Evolutionary conservation across 2,797 vertebrate genomes (phyloP).

Genomic region (Sebastes vulpes): DNA sequence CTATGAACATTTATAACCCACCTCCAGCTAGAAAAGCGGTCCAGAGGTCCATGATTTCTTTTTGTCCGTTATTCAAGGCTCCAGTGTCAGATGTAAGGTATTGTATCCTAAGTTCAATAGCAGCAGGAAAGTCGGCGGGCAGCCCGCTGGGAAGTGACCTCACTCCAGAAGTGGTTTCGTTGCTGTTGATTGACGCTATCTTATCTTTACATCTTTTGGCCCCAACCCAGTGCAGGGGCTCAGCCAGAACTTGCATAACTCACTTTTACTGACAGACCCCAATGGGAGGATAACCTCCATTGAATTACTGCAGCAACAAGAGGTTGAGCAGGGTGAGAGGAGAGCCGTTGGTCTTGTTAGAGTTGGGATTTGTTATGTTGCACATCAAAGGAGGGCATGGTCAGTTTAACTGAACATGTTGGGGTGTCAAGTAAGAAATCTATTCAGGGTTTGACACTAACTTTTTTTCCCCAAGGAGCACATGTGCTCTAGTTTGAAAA

Average conservation of each 20-base stretch:
- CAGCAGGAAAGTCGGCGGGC: conserved; percentile 32
- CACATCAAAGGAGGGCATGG: conserved; percentile 1
- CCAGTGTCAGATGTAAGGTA: conserved; percentile 32
- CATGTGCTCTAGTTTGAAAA: neutral
- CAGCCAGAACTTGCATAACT: conserved; percentile 57
- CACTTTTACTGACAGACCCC: conserved; percentile 54
- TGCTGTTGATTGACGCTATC: conserved; percentile 68
- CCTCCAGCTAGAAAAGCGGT: neutral
- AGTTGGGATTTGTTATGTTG: conserved; percentile 12
- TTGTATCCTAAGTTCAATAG: conserved; percentile 41
- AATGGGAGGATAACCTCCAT: conserved; percentile 23
- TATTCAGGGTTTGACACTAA: neutral
- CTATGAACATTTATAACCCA: neutral
- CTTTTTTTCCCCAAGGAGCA: neutral
- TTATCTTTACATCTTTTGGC: conserved; percentile 67
- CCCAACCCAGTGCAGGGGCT: conserved; percentile 37
- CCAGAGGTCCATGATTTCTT: conserved; percentile 23
- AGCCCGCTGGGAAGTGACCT: conserved; percentile 63
- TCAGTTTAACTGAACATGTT: conserved; percentile 2
- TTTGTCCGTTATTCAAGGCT: conserved; percentile 35
- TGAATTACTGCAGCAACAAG: conserved; percentile 33
- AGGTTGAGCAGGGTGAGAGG: conserved; percentile 14
- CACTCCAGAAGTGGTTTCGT: conserved; percentile 56
- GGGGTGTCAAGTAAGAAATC: conserved; percentile 10
- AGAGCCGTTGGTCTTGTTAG: neutral